Percentiles rank a stretch among this genome's conserved stretches.
phyloP scores from a whole-genome alignment of 2,113 vertebrate genomes.

The Chaetura pelagica region DNA sequence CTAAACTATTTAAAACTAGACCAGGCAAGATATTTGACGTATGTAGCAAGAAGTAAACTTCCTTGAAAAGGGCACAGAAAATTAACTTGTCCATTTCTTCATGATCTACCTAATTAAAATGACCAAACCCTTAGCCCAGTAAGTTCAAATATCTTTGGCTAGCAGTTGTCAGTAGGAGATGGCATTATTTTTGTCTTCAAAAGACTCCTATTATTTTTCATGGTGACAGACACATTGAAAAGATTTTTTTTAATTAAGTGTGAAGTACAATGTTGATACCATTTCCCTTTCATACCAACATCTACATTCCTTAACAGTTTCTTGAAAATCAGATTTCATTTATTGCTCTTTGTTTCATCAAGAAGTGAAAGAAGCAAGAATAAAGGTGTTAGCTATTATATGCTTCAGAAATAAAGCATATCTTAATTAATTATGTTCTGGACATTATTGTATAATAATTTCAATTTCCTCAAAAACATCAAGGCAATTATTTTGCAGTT shows the following conservation, averaged over 20 bases:
- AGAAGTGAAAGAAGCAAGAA: background rate
- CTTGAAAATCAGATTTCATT: conserved; percentile 8
- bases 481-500: background rate
- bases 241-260: background rate
- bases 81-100: background rate
- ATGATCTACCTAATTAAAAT: background rate
- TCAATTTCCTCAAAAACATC: background rate
- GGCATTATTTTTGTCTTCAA: background rate
- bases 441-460: background rate
- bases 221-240: background rate
- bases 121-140: background rate
- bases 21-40: background rate
- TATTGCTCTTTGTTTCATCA: background rate
- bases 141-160: background rate
- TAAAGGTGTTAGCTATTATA: background rate
- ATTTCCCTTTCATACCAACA: background rate
- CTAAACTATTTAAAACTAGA: background rate
- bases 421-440: background rate
- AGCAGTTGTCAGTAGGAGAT: background rate
- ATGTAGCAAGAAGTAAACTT: background rate
- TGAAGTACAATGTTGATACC: background rate
- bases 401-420: background rate
- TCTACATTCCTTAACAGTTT: background rate
- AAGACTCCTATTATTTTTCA: background rate
- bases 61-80: background rate